These are phyloP conservation scores for Sanderia malayensis DNA, from an alignment of 30 jellyfish, hydroid and myxozoan genomes.

Conservation along the genomic window DNA sequence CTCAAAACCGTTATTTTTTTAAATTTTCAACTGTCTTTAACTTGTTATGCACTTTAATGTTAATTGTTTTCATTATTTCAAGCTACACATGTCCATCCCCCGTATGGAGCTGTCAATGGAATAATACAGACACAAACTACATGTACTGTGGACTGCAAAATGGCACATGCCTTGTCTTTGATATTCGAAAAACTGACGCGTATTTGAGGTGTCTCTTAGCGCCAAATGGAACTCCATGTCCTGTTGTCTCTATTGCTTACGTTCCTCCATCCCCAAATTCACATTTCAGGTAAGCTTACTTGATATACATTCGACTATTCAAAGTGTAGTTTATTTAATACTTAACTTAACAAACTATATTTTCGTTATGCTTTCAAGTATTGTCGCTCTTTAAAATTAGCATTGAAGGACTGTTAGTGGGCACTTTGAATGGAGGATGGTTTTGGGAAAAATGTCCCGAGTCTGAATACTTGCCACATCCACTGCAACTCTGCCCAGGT, in stretches of 20 bases:
- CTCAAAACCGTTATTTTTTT: too few relatives aligned
- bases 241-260: constrained; percentile 74
- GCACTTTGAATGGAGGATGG: constrained; percentile 92
- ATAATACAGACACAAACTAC: constrained; percentile 60
- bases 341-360: too few relatives aligned
- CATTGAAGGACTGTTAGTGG: constrained; percentile 86
- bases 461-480: constrained; percentile 63
- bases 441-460: constrained; percentile 61
- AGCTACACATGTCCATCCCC: constrained; percentile 91
- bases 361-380: too few relatives aligned
- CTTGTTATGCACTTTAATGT: too few relatives aligned
- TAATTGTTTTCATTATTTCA: not conserved
- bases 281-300: constrained; percentile 51
- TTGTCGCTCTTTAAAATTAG: too few relatives aligned
- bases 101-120: constrained; percentile 95
- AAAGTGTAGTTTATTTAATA: too few relatives aligned
- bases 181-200: constrained; percentile 64
- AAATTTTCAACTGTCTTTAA: too few relatives aligned
- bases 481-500: constrained; percentile 79
- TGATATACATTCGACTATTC: too few relatives aligned
- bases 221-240: constrained; percentile 64
- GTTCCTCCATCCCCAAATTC: constrained; percentile 44
- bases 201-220: constrained; percentile 37
- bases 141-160: constrained; percentile 84
- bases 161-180: constrained; percentile 79